Conservation (phyloP, 1,140 invertebrate species). For the Camponotus vicinus region DNA sequence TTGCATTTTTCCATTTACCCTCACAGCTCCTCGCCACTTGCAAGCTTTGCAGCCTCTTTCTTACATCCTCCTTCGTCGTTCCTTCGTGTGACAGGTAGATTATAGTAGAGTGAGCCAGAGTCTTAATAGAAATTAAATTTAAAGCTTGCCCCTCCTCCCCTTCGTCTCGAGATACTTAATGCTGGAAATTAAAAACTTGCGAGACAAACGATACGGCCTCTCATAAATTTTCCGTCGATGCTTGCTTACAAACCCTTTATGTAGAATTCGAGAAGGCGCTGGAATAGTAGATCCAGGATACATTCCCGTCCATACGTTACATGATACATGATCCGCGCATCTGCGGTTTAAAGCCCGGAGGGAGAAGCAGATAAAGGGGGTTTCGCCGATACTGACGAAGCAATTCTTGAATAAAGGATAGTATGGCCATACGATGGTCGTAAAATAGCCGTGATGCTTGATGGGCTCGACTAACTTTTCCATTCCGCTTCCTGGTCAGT, state of each 20-base stretch:
- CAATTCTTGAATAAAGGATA: slow-evolving; percentile 19
- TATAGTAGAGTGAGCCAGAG: not conserved
- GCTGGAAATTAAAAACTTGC: slow-evolving; percentile 15
- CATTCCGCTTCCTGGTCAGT: not conserved
- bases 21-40: not conserved
- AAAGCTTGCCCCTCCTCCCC: not conserved
- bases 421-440: slow-evolving; percentile 1
- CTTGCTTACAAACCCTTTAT: not conserved
- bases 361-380: slow-evolving; percentile 35
- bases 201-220: not conserved
- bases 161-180: not conserved
- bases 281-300: not conserved
- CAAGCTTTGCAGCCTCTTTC: not conserved
- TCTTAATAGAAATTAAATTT: slow-evolving; percentile 38
- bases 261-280: not conserved
- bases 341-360: not conserved
- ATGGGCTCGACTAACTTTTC: not conserved
- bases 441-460: slow-evolving; percentile 1
- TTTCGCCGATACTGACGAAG: slow-evolving; percentile 39
- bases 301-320: not conserved
- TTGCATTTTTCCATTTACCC: not conserved
- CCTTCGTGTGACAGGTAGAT: slow-evolving; percentile 11
- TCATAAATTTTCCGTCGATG: not conserved
- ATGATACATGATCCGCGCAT: not conserved
- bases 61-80: not conserved